These are phyloP conservation scores for Astreopora myriophthalma DNA, from an alignment of 64 coral and sea anemone species.

Conservation along the genomic window DNA sequence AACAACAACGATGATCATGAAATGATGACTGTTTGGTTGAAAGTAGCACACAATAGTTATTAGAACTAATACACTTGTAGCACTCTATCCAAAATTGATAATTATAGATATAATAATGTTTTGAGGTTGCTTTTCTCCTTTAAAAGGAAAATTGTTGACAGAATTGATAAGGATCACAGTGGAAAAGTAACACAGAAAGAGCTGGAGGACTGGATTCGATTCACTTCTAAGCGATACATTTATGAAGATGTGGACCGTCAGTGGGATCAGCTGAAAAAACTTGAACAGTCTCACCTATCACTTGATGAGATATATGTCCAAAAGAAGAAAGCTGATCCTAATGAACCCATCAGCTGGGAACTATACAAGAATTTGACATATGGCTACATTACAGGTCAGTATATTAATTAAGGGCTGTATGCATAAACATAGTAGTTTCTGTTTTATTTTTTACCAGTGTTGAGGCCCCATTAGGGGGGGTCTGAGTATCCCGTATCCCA, in stretches of 20 bases:
- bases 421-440: too few relatives aligned
- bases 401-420: too few relatives aligned
- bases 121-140: background rate
- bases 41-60: too few relatives aligned
- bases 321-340: conserved; percentile 50
- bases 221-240: conserved; percentile 81
- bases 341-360: conserved; percentile 70
- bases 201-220: conserved; percentile 80
- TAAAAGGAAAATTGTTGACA: conserved; percentile 94
- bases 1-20: too few relatives aligned
- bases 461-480: too few relatives aligned
- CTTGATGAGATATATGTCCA: conserved; percentile 22
- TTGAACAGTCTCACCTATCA: conserved; percentile 36
- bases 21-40: too few relatives aligned
- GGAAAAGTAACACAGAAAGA: conserved; percentile 69
- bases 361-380: conserved; percentile 77
- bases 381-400: conserved; percentile 62
- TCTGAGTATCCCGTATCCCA: too few relatives aligned
- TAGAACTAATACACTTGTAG: too few relatives aligned
- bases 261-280: conserved; percentile 80
- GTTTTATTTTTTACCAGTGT: too few relatives aligned
- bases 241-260: conserved; percentile 88
- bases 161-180: conserved; percentile 85
- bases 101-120: background rate
- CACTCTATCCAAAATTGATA: too few relatives aligned